A percentile compares a stretch with the other conserved stretches of the same genome.
phyloP scores from a whole-genome alignment of 2,888 invertebrate species.

The Neoitamus cyanurus region DNA sequence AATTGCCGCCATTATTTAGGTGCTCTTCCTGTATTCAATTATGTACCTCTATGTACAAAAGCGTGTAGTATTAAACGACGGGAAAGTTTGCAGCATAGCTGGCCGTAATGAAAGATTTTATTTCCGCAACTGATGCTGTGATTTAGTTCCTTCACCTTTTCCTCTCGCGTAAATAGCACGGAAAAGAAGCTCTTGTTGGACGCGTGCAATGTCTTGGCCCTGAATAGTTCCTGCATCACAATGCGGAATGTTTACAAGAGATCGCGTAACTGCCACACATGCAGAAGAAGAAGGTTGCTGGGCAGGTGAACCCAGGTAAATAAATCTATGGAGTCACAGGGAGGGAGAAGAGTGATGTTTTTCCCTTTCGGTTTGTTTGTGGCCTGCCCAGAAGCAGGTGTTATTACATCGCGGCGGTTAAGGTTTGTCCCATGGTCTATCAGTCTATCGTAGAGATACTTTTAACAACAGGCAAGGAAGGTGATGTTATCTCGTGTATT shows the following conservation, averaged over 20 bases:
- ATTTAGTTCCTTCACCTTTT: conserved; percentile 38
- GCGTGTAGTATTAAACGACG: background rate
- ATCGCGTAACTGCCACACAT: conserved; percentile 25
- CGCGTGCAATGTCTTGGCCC: background rate
- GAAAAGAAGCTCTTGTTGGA: background rate
- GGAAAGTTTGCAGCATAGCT: background rate
- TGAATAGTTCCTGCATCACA: conserved; percentile 3
- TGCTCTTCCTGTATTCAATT: background rate
- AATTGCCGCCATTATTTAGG: background rate
- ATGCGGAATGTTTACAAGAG: conserved; percentile 25
- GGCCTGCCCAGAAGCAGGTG: conserved; percentile 34
- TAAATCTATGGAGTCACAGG: background rate
- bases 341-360: background rate
- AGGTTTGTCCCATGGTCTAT: background rate
- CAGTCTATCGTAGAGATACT: background rate
- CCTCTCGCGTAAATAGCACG: background rate
- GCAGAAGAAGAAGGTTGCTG: background rate
- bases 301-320: conserved; percentile 19
- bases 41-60: background rate
- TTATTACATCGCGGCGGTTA: conserved; percentile 10
- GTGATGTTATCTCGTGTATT: background rate
- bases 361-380: background rate
- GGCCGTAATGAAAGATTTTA: background rate
- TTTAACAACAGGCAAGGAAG: conserved; percentile 23
- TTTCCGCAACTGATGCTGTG: conserved; percentile 8